A percentile compares a stretch with the other conserved stretches of the same genome.
Conservation (phyloP, 2,888 invertebrate species). For the Thecophora atra region DNA sequence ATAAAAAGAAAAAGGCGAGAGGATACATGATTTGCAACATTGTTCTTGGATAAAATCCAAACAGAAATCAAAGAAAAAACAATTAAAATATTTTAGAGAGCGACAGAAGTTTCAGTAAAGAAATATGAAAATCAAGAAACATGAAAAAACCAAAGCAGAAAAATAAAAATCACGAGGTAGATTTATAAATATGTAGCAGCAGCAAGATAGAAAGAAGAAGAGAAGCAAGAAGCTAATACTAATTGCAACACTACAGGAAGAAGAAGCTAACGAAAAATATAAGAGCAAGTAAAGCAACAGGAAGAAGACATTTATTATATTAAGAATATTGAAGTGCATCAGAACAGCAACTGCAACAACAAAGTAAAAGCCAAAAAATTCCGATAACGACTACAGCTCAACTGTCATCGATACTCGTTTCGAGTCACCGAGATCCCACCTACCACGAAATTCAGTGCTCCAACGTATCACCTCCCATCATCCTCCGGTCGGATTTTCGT, state of each 20-base stretch:
- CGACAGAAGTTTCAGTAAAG: too few relatives aligned
- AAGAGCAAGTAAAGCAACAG: background rate
- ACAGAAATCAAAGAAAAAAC: too few relatives aligned
- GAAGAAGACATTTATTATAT: background rate
- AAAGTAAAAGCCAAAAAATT: background rate
- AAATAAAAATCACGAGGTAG: too few relatives aligned
- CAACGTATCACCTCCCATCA: background rate
- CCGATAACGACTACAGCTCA: background rate
- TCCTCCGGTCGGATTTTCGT: background rate
- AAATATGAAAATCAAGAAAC: too few relatives aligned
- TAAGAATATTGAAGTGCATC: slow-evolving; percentile 26
- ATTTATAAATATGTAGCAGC: background rate
- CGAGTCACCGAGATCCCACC: background rate
- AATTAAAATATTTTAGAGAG: too few relatives aligned
- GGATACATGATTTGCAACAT: background rate
- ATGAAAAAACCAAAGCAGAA: too few relatives aligned
- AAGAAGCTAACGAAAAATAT: background rate
- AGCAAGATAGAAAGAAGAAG: background rate
- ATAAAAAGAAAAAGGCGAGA: background rate
- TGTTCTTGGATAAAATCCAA: too few relatives aligned
- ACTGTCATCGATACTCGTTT: slow-evolving; percentile 35
- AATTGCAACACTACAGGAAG: background rate
- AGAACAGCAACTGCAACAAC: slow-evolving; percentile 29
- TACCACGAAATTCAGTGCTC: slow-evolving; percentile 7
- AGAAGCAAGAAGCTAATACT: background rate